Base-by-base conservation (phyloP, 2,888 invertebrate species). In the Amphimallon solstitiale region DNA sequence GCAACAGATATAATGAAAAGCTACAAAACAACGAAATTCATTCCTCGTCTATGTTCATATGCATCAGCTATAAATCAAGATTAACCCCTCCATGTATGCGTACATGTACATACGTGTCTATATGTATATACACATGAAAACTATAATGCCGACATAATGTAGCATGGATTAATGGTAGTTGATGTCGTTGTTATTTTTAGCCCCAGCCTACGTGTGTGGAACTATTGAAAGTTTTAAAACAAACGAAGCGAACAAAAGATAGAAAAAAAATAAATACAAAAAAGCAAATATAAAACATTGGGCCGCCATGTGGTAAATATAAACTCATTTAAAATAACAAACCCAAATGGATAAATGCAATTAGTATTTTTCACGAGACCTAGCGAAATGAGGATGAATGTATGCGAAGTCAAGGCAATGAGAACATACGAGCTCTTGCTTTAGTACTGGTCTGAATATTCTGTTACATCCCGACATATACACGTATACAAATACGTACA, bases 311-410 rank as follows among this genome's bases (percentile, higher is more conserved):
- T 65, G 67, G 71, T 68, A 67, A 71, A 68, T 71, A 70, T 68
- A 70, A 70, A 66, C 71, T 74, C 74, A 75, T 77, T 78, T 76
- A 76, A 76, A 77, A 73, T 77, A 77, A 76, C 75, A 77, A 78
- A 78, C 77, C 75, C 73, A 78, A 78, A 78, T 78, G 77, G 76
- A 77, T 77, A 77, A 78, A 77, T 74, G 77, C 76, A 79, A 78
- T 79, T 79, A 78, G 77, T 73, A 76, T 78, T 78, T 78, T 77
- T 75, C 74, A 73, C 73, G 75, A 72, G 73, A 62, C 71, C 72
- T 70, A 23, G 34, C 65, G 65, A 73, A 79, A 78, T 78, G 76
- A 79, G 77, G 72, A 79, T 78, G 74, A 77, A 78, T 78, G 78
- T 73, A 76, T 73, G 74, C 75, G 75, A 76, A 77, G 77, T 77